Evolutionary conservation across 2,888 invertebrate genomes (phyloP).

Genomic region (Tanaodytes sp.): DNA sequence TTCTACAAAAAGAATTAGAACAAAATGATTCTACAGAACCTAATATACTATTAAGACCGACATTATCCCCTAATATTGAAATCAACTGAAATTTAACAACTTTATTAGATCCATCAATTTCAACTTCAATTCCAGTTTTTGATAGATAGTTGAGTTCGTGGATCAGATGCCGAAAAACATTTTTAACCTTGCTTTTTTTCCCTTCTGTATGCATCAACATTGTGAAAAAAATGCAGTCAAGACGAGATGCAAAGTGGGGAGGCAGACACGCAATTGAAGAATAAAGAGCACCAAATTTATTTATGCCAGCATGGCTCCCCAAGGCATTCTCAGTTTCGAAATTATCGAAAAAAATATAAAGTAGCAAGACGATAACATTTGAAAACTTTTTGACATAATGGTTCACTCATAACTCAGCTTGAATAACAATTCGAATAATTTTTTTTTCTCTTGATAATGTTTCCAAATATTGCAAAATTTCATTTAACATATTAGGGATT

Average conservation of each 20-base stretch:
- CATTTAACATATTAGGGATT: slow-evolving; percentile 8
- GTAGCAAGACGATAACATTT: slow-evolving; percentile 1
- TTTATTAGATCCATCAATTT: background rate
- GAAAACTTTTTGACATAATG: slow-evolving; percentile 3
- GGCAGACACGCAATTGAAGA: slow-evolving; percentile 16
- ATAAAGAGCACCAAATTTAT: slow-evolving; percentile 19
- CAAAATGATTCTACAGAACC: slow-evolving; percentile 11
- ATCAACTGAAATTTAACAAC: slow-evolving; percentile 11
- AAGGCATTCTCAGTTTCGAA: slow-evolving; percentile 1
- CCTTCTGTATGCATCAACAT: slow-evolving; percentile 3
- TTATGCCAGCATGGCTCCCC: slow-evolving; percentile 11
- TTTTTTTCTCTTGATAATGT: slow-evolving; percentile 5
- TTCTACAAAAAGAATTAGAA: slow-evolving; percentile 7
- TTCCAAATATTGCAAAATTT: slow-evolving; percentile 6
- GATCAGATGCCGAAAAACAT: slow-evolving; percentile 4
- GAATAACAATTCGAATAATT: slow-evolving; percentile 33
- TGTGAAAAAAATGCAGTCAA: slow-evolving; percentile 15
- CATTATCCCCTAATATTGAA: slow-evolving; percentile 5
- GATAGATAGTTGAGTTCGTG: slow-evolving; percentile 19
- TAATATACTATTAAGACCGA: slow-evolving; percentile 10
- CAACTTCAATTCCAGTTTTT: slow-evolving; percentile 9
- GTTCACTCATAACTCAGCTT: slow-evolving; percentile 28
- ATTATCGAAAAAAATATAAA: slow-evolving; percentile 10
- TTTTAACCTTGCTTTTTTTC: slow-evolving; percentile 5
- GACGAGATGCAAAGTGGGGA: slow-evolving; percentile 1